These are phyloP conservation scores for Myioborus miniatus DNA, from an alignment of 2,797 vertebrate genomes.

Conservation along the genomic window DNA sequence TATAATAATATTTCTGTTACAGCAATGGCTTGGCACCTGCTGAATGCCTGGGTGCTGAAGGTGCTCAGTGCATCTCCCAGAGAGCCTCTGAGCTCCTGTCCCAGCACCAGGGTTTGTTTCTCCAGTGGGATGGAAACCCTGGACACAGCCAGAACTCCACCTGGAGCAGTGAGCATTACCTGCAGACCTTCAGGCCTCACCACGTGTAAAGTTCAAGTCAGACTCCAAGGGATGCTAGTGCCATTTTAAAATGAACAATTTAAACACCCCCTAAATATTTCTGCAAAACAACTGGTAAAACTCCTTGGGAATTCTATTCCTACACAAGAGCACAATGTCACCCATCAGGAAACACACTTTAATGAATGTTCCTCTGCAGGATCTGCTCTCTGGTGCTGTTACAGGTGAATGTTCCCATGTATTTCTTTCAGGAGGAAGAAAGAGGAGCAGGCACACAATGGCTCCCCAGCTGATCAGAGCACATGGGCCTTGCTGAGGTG, in stretches of 20 bases:
- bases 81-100: neutral
- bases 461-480: neutral
- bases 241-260: neutral
- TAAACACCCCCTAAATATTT: neutral
- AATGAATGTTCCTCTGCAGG: neutral
- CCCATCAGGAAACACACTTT: neutral
- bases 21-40: neutral
- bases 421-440: neutral
- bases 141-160: neutral
- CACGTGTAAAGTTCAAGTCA: neutral
- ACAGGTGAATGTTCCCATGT: accelerated
- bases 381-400: neutral
- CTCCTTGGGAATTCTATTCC: neutral
- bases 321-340: neutral
- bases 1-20: neutral
- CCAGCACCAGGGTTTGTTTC: neutral
- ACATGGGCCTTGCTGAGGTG: neutral
- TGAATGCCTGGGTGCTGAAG: neutral
- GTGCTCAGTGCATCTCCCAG: neutral
- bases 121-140: neutral
- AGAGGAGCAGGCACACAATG: neutral
- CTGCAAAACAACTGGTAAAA: neutral
- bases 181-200: neutral
- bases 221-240: neutral
- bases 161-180: neutral